These are phyloP conservation scores for Cygnus buccinator DNA, from an alignment of 2,113 vertebrate species.

Conservation along the genomic window DNA sequence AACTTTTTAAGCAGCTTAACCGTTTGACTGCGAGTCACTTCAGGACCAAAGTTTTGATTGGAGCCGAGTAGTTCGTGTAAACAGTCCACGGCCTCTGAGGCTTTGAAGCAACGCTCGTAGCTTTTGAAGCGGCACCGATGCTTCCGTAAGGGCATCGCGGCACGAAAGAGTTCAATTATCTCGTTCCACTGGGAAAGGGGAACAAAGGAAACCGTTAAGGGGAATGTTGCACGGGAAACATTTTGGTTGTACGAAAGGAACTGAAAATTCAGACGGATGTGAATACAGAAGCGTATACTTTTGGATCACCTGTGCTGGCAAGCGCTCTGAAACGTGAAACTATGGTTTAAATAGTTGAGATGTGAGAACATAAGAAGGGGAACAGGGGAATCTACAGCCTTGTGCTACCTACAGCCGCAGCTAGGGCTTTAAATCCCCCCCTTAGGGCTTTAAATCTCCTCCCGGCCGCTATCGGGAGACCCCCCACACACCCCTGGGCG, in stretches of 20 bases:
- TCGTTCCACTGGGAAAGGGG: conserved; percentile 84
- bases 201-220: not conserved
- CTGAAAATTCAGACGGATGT: accelerated
- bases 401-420: accelerated
- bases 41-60: conserved; percentile 87
- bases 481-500: too few species aligned
- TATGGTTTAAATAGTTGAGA: accelerated
- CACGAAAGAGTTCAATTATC: conserved; percentile 84
- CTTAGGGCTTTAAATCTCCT: not conserved
- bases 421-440: accelerated
- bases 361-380: not conserved
- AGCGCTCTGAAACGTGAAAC: not conserved
- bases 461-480: too few species aligned
- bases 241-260: accelerated
- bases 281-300: accelerated
- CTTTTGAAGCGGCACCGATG: conserved; percentile 86
- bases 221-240: not conserved
- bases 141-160: conserved; percentile 82
- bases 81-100: conserved; percentile 83
- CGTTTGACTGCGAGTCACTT: conserved; percentile 85
- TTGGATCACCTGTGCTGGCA: accelerated
- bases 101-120: conserved; percentile 84
- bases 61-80: conserved; percentile 79
- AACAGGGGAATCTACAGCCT: not conserved
- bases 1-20: conserved; percentile 87